Evolutionary conservation across 2,888 invertebrate genomes (phyloP).

Genomic region (Drosophila borealis): DNA sequence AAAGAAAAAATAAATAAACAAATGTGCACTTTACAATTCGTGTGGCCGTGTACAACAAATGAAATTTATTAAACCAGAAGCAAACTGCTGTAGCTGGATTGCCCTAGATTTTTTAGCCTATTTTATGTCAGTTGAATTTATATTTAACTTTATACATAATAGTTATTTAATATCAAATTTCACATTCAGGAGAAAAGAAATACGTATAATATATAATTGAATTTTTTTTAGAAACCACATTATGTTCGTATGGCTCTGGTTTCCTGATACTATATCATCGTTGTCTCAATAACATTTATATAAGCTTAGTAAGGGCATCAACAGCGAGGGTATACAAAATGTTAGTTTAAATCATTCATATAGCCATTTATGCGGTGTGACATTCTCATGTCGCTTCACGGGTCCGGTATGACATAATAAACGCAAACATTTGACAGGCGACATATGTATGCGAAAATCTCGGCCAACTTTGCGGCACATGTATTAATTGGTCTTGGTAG

Average conservation of each 20-base stretch:
- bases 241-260: no score
- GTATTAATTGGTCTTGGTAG: constrained; percentile 65
- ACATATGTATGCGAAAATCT: constrained; percentile 47
- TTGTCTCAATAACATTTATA: no score
- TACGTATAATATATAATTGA: no score
- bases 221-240: no score
- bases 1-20: constrained; percentile 23
- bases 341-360: constrained; percentile 63
- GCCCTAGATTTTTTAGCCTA: constrained; percentile 10
- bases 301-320: neutral
- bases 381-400: constrained; percentile 20
- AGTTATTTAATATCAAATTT: no score
- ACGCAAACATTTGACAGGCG: constrained; percentile 50
- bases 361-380: constrained; percentile 51
- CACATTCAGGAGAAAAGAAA: no score
- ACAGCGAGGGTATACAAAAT: constrained; percentile 19
- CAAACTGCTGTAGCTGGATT: neutral
- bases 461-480: constrained; percentile 41
- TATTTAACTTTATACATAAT: neutral
- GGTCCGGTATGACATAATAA: constrained; percentile 57
- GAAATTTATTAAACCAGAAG: constrained; percentile 40
- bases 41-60: constrained; percentile 36
- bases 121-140: neutral
- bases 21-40: constrained; percentile 23
- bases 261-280: no score